phyloP scores from a whole-genome alignment of 2,797 vertebrate genomes.

The Myotis findleyi region DNA sequence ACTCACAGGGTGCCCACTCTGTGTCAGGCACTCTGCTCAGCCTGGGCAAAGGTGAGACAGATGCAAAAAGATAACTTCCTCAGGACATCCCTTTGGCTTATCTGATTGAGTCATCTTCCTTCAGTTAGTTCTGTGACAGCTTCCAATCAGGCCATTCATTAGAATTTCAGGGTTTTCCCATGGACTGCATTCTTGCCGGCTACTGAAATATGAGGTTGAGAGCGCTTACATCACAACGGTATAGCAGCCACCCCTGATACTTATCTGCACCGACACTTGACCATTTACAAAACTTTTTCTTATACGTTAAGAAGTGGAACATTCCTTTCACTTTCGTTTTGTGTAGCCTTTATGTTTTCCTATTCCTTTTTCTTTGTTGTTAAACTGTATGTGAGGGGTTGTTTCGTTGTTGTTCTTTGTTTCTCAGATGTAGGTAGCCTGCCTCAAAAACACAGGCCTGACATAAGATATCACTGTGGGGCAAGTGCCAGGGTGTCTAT shows the following conservation, averaged over 20 bases:
- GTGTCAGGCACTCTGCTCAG: not conserved
- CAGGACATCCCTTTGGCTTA: not conserved
- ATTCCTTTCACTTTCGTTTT: not conserved
- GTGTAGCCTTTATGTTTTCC: not conserved
- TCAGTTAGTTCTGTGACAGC: not conserved
- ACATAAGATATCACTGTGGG: not conserved
- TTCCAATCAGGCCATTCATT: not conserved
- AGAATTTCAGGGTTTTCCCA: not conserved
- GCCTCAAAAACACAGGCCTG: not conserved
- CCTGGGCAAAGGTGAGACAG: not conserved
- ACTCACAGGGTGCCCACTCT: not conserved
- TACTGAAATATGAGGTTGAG: not conserved
- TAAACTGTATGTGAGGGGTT: not conserved
- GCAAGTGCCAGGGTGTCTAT: not conserved
- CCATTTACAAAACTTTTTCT: not conserved
- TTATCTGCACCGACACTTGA: not conserved
- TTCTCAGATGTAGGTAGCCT: not conserved
- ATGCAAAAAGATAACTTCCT: not conserved
- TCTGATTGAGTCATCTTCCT: slow-evolving; percentile 21
- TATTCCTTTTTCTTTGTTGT: not conserved
- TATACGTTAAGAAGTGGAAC: not conserved
- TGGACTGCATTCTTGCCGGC: not conserved
- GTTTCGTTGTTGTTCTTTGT: not conserved
- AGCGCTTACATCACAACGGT: accelerated
- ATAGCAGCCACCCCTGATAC: not conserved